phyloP scores from a whole-genome alignment of 2,797 vertebrate species.

The Babyrousa celebensis region DNA sequence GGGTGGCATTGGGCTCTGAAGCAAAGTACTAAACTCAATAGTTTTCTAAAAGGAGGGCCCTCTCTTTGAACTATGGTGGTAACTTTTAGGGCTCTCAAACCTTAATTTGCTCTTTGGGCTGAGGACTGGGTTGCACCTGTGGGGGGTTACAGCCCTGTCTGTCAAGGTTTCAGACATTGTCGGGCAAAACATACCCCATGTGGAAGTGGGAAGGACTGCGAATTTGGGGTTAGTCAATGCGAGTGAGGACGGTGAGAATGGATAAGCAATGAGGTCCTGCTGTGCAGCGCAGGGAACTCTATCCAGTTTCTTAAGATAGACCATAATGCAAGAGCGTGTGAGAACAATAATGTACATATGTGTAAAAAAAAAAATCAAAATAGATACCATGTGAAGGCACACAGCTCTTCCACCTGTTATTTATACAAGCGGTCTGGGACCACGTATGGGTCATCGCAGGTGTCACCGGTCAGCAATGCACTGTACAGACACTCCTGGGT shows the following conservation, averaged over 20 bases:
- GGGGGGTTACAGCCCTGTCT: rapidly evolving
- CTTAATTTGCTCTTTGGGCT: neutral
- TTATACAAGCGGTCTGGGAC: neutral
- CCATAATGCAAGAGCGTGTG: too few species aligned
- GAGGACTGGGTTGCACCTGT: rapidly evolving
- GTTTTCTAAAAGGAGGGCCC: neutral
- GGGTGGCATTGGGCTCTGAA: neutral
- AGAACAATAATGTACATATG: too few species aligned
- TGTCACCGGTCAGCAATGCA: slow-evolving; percentile 75
- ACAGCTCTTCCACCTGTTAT: neutral
- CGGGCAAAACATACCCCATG: rapidly evolving
- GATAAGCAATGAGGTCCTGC: too few species aligned
- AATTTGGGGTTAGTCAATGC: too few species aligned
- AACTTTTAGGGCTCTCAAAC: rapidly evolving
- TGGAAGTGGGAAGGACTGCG: too few species aligned
- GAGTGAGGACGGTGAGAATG: too few species aligned
- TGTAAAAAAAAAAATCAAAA: too few species aligned
- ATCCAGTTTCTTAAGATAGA: too few species aligned
- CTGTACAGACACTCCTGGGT: slow-evolving; percentile 69
- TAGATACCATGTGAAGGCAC: neutral
- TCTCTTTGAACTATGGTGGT: neutral
- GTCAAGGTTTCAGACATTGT: neutral
- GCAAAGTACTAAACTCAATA: neutral
- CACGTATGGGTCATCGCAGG: neutral
- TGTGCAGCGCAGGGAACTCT: too few species aligned